phyloP scores from a whole-genome alignment of 2,113 vertebrate genomes.

The Tautogolabrus adspersus region DNA sequence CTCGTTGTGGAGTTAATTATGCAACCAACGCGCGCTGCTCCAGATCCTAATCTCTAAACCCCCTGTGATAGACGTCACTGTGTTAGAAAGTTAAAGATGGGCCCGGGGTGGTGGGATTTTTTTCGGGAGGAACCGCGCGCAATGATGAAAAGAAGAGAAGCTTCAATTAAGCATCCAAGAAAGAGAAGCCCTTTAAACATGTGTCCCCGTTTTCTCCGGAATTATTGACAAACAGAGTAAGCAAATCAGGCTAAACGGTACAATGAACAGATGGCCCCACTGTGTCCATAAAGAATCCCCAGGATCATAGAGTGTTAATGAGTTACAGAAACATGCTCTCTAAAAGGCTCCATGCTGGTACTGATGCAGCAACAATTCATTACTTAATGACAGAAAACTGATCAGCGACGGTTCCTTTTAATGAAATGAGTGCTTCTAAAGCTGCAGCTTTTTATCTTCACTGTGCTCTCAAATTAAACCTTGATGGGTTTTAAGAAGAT shows the following conservation, averaged over 20 bases:
- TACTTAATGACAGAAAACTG: background rate
- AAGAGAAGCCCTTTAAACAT: background rate
- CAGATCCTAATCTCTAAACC: conserved; percentile 31
- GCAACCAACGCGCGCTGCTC: conserved; percentile 19
- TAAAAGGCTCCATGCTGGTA: no score
- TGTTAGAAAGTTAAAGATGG: conserved; percentile 33
- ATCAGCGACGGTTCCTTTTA: background rate
- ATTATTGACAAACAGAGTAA: conserved; percentile 19
- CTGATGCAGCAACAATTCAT: background rate
- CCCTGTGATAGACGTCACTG: conserved; percentile 9
- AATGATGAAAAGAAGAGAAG: background rate
- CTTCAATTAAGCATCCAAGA: background rate
- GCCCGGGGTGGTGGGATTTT: background rate
- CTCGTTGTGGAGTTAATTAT: conserved; percentile 49
- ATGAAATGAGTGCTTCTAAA: background rate
- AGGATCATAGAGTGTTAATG: background rate
- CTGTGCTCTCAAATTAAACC: background rate
- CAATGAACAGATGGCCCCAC: conserved; percentile 62
- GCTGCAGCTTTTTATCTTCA: background rate
- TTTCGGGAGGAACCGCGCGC: conserved; percentile 11
- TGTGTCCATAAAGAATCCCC: conserved; percentile 45
- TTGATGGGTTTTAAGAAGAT: background rate
- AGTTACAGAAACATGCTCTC: background rate
- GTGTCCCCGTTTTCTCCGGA: conserved; percentile 30
- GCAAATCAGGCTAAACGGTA: conserved; percentile 28